Evolutionary conservation across 2,113 vertebrate species (phyloP).

Genomic region (Nannobrachium achirus): DNA sequence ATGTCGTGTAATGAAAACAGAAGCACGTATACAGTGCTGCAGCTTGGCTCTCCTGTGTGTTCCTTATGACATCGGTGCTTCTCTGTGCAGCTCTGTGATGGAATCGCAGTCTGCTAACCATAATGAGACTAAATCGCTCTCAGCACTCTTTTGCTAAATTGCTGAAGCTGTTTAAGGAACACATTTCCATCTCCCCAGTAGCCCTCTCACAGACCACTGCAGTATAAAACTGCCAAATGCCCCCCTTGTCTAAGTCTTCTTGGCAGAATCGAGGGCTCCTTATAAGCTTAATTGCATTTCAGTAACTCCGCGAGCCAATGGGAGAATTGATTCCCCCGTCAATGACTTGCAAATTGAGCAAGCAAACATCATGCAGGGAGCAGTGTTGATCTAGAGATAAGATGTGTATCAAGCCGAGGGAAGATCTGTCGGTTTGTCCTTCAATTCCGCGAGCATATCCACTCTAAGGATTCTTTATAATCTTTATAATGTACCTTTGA

Average conservation of each 20-base stretch:
- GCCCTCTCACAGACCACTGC: slow-evolving; percentile 28
- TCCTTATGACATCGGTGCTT: slow-evolving; percentile 20
- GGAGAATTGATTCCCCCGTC: slow-evolving; percentile 24
- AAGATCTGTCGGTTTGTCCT: slow-evolving; percentile 3
- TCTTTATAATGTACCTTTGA: too few relatives aligned
- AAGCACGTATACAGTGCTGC: background rate
- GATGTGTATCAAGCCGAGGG: slow-evolving; percentile 16
- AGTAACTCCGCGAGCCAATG: slow-evolving; percentile 25
- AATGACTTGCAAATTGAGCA: slow-evolving; percentile 13
- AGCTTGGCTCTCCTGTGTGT: background rate
- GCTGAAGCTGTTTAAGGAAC: slow-evolving; percentile 50
- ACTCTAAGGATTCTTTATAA: too few relatives aligned
- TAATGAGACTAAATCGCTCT: slow-evolving; percentile 36
- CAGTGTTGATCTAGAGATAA: slow-evolving; percentile 9
- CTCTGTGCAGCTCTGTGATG: slow-evolving; percentile 5
- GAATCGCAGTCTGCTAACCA: slow-evolving; percentile 21
- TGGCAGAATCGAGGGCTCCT: slow-evolving; percentile 26
- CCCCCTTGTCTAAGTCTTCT: slow-evolving; percentile 25
- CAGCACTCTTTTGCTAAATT: slow-evolving; percentile 39
- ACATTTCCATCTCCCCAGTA: slow-evolving; percentile 34
- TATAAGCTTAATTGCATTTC: slow-evolving; percentile 33
- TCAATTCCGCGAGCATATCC: background rate
- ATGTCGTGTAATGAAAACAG: background rate
- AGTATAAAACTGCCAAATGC: slow-evolving; percentile 32
- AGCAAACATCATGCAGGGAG: slow-evolving; percentile 6